phyloP scores from a whole-genome alignment of 2,888 invertebrate genomes.

The Keiferia lycopersicella region DNA sequence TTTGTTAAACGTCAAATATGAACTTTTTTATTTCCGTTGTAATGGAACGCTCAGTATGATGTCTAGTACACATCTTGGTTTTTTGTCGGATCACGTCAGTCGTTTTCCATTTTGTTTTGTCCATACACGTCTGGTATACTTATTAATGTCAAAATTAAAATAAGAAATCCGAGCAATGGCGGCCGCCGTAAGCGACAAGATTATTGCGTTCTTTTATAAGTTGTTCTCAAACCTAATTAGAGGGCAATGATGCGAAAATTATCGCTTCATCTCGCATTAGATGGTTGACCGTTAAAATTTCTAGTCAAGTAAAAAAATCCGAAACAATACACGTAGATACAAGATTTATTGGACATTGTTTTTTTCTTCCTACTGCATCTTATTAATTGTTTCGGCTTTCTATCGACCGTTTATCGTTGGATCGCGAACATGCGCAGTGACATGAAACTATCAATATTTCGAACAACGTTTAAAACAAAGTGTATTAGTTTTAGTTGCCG shows the following conservation, averaged over 20 bases:
- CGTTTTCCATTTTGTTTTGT: slow-evolving; percentile 75
- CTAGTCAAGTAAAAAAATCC: slow-evolving; percentile 36
- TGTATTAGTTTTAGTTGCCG: slow-evolving; percentile 73
- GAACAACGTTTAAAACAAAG: slow-evolving; percentile 80
- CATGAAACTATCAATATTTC: slow-evolving; percentile 81
- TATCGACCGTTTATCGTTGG: slow-evolving; percentile 73
- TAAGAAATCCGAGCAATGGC: slow-evolving; percentile 60
- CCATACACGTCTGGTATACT: slow-evolving; percentile 56
- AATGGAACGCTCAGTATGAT: slow-evolving; percentile 74
- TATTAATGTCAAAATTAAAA: slow-evolving; percentile 73
- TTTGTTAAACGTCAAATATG: slow-evolving; percentile 82
- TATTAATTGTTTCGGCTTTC: slow-evolving; percentile 71
- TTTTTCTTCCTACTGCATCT: slow-evolving; percentile 66
- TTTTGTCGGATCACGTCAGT: slow-evolving; percentile 68
- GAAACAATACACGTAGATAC: slow-evolving; percentile 42
- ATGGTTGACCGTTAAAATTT: slow-evolving; percentile 24
- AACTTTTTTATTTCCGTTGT: slow-evolving; percentile 76
- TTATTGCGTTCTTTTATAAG: slow-evolving; percentile 62
- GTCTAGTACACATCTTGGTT: slow-evolving; percentile 72
- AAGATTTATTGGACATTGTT: slow-evolving; percentile 46
- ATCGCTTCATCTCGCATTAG: slow-evolving; percentile 32
- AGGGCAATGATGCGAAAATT: slow-evolving; percentile 55
- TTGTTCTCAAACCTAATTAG: slow-evolving; percentile 64
- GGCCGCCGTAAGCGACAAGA: slow-evolving; percentile 68
- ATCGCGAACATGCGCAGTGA: slow-evolving; percentile 77